These are phyloP conservation scores for Tipula unca DNA, from an alignment of 2,888 invertebrate genomes.

Conservation along the genomic window DNA sequence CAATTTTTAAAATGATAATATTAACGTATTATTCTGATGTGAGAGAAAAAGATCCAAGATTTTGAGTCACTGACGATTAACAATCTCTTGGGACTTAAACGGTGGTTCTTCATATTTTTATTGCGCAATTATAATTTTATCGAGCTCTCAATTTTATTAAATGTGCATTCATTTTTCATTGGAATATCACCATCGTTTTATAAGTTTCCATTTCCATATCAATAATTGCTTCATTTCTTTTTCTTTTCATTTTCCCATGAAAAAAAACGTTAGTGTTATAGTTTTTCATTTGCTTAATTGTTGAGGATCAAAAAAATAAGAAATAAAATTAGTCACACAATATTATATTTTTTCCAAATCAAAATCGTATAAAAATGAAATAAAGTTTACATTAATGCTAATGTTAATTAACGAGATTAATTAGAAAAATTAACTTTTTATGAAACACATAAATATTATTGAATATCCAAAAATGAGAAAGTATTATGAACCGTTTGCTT, in stretches of 20 bases:
- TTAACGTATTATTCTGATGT: no score
- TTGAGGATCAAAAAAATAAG: background rate
- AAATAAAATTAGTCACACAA: background rate
- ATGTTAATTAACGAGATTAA: background rate
- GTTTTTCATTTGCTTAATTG: background rate
- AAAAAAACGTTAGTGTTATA: background rate
- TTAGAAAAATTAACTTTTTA: background rate
- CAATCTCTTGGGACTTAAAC: no score
- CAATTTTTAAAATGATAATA: no score
- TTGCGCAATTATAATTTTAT: no score
- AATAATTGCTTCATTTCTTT: background rate
- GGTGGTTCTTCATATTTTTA: no score
- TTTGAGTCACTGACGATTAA: no score
- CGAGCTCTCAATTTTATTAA: no score
- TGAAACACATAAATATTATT: background rate
- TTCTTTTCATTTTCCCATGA: background rate
- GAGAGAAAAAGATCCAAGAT: no score
- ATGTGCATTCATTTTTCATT: no score
- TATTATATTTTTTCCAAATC: background rate
- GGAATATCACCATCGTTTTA: no score
- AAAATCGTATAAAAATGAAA: background rate
- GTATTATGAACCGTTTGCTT: background rate
- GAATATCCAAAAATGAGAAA: background rate
- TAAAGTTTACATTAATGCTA: background rate
- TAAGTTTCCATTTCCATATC: no score